Base-by-base conservation (phyloP, 2,797 vertebrate species). In the Squalus acanthias region DNA sequence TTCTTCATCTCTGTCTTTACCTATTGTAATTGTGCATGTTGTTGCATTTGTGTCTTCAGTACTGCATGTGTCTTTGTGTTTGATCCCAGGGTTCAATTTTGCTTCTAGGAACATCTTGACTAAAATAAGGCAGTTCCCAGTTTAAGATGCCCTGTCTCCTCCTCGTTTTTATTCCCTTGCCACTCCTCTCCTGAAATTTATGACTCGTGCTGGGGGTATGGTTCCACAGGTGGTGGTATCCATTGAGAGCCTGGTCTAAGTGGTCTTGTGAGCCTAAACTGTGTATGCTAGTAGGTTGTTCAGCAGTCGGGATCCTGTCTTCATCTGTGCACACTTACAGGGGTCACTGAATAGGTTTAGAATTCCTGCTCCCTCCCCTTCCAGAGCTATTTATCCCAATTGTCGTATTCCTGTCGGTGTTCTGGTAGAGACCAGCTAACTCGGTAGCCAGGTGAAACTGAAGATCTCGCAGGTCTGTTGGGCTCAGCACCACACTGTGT, bases 1-100 rank as follows among this genome's bases (percentile, higher is more conserved):
- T 96, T 97, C 96, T 97, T 97, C 97, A 96, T 96, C 97, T 96
- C 97, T 97, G 97, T 97, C 97, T 97, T 97, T 87, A 96, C 96
- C 97, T 97, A 96, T 97, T 96, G 95, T 94, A 96, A 96, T 70
- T 96, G 95, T 96, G 95, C 96, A 97, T 96, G 96, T 96, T 97
- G 97, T 97, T 97, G 70, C 70, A 95, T 50, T 57, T 74, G 67
- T 95, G 39, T 72, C 63, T 67, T 67, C 67, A 69, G 22, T 93
- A 69, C 39, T 46, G 93, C 93, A 95, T 95, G 93, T 95, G 46
- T 69, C 5, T 95, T 95, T 24, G 1, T 95, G 94, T 29, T 57
- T 95, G 39, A 50, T 22, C 69, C 46, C 1, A 57, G 94, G 50
- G 39, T 57, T 95, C 70, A 95, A 57, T 57, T 95, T 95, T 95